Evolutionary conservation across 2,888 invertebrate genomes (phyloP).

Genomic region (Lithosia quadra): DNA sequence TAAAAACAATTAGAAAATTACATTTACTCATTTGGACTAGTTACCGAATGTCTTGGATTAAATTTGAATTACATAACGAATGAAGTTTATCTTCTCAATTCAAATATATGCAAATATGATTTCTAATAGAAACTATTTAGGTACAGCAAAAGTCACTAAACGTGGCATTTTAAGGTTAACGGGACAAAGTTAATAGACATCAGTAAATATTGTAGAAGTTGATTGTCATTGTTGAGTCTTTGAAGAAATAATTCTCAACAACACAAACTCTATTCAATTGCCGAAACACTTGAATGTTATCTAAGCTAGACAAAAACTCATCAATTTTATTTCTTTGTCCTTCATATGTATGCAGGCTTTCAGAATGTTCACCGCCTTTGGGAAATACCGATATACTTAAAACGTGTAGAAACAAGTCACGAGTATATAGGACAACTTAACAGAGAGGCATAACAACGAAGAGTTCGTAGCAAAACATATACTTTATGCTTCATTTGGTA

Average conservation of each 20-base stretch:
- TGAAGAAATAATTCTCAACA: constrained; percentile 29
- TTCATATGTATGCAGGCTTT: constrained; percentile 19
- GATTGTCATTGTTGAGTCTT: constrained; percentile 30
- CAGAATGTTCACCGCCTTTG: background rate
- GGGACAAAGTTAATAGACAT: constrained; percentile 30
- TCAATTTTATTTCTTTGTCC: constrained; percentile 30
- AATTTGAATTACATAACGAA: constrained; percentile 6
- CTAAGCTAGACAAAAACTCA: constrained; percentile 29
- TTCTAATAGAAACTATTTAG: constrained; percentile 37
- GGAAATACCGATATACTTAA: background rate
- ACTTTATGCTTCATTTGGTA: constrained; percentile 48
- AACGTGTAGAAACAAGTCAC: constrained; percentile 17
- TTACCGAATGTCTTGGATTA: background rate
- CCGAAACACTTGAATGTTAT: constrained; percentile 29
- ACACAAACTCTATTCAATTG: constrained; percentile 34
- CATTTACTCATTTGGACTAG: too few relatives aligned
- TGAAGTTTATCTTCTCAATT: constrained; percentile 13
- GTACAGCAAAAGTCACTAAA: constrained; percentile 21
- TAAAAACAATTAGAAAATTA: background rate
- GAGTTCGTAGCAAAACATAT: constrained; percentile 27
- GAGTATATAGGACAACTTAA: constrained; percentile 26
- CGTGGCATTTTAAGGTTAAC: constrained; percentile 32
- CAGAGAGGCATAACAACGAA: constrained; percentile 29
- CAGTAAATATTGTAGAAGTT: constrained; percentile 22
- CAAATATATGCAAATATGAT: constrained; percentile 27